Percentiles rank a stretch among this genome's conserved stretches.
These are phyloP conservation scores for Silurus aristotelis DNA, from an alignment of 2,797 vertebrate species.

Conservation along the genomic window DNA sequence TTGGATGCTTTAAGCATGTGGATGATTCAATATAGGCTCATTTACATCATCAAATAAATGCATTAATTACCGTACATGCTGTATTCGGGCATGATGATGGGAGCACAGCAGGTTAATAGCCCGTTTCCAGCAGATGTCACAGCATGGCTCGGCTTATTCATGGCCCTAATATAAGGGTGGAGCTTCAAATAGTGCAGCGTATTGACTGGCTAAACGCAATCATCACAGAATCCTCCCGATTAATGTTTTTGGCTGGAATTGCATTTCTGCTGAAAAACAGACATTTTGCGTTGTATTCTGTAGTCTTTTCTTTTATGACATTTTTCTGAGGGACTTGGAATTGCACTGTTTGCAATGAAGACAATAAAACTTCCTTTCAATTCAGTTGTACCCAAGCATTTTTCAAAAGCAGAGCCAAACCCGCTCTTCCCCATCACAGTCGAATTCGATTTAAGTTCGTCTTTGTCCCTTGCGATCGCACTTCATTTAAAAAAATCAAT, in stretches of 20 bases:
- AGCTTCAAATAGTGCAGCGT: neutral
- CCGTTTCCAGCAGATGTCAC: neutral
- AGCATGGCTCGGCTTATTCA: neutral
- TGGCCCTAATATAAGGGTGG: neutral
- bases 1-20: neutral
- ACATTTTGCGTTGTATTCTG: neutral
- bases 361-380: neutral
- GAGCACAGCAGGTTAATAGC: neutral
- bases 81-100: neutral
- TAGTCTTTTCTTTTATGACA: neutral
- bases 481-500: neutral
- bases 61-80: neutral
- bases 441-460: neutral
- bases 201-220: neutral
- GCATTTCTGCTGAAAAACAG: neutral
- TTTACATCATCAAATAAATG: neutral
- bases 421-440: neutral
- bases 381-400: neutral
- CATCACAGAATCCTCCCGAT: constrained; percentile 7
- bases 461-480: neutral
- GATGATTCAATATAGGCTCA: neutral
- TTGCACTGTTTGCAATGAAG: neutral
- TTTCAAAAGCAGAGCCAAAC: neutral
- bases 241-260: neutral
- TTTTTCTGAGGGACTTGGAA: neutral